Percentiles rank a stretch among this genome's conserved stretches.
These are phyloP conservation scores for Drosophila kanekoi DNA, from an alignment of 2,888 invertebrate species.

Conservation along the genomic window DNA sequence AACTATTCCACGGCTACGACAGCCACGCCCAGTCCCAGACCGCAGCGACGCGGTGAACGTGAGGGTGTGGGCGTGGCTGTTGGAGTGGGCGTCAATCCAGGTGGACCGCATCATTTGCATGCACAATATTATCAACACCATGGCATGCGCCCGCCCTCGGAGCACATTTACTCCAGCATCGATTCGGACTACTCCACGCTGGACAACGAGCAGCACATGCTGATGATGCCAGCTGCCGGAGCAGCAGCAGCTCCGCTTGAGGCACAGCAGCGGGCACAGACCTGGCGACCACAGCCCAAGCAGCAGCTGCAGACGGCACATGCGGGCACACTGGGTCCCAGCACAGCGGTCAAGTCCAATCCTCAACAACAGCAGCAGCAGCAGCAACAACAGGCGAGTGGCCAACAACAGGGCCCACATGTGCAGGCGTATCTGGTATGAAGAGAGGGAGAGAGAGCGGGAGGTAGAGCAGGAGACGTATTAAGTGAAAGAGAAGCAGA, in stretches of 20 bases:
- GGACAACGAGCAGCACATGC: conserved; percentile 85
- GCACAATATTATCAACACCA: conserved; percentile 83
- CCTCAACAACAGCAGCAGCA: conserved; percentile 42
- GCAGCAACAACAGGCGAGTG: conserved; percentile 58
- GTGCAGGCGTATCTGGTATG: conserved; percentile 85
- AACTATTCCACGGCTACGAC: conserved; percentile 89
- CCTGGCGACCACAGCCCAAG: conserved; percentile 86
- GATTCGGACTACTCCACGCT: conserved; percentile 91
- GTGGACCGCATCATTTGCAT: conserved; percentile 73
- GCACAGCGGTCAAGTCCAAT: conserved; percentile 26
- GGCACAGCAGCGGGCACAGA: conserved; percentile 74
- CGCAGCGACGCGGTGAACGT: conserved; percentile 85
- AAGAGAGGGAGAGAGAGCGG: conserved; percentile 11
- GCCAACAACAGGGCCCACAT: conserved; percentile 85
- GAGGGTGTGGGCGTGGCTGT: conserved; percentile 42
- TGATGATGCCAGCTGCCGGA: conserved; percentile 81
- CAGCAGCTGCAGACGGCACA: conserved; percentile 73
- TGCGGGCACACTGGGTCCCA: conserved; percentile 62
- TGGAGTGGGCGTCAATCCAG: conserved; percentile 78
- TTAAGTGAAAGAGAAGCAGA: background rate
- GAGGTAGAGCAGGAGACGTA: background rate
- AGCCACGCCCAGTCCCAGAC: conserved; percentile 87
- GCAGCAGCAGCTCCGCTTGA: conserved; percentile 47
- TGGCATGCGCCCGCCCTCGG: conserved; percentile 90
- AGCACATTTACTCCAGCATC: conserved; percentile 95